These are phyloP conservation scores for Porites lutea DNA, from an alignment of 64 coral and sea anemone species.

Conservation along the genomic window DNA sequence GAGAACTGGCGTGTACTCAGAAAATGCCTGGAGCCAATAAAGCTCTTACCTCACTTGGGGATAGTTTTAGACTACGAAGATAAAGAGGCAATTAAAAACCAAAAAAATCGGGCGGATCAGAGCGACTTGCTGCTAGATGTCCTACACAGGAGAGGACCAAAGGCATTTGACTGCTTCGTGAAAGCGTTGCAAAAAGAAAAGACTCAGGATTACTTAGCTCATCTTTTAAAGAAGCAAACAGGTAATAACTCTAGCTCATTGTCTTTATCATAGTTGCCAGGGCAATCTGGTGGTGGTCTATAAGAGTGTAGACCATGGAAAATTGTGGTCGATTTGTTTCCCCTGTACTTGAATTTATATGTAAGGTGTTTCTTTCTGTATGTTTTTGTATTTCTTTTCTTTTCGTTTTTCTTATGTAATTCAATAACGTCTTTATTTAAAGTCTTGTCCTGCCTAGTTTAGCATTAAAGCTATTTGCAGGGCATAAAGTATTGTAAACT, in stretches of 20 bases:
- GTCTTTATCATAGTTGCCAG: no score
- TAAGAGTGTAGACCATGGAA: no score
- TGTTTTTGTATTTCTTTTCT: no score
- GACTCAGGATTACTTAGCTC: constrained; percentile 49
- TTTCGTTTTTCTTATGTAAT: no score
- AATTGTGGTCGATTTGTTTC: no score
- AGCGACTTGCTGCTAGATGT: constrained; percentile 62
- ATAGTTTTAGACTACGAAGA: constrained; percentile 47
- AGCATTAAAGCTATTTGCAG: no score
- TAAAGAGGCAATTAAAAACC: constrained; percentile 46
- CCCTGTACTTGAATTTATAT: no score
- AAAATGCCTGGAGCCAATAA: constrained; percentile 69
- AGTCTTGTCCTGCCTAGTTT: no score
- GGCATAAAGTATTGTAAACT: no score
- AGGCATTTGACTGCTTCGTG: constrained; percentile 74
- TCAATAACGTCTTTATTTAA: no score
- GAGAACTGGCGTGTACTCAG: background rate
- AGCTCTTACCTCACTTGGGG: constrained; percentile 52
- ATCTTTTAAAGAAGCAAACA: constrained; percentile 2
- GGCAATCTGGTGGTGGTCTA: no score
- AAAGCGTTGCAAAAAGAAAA: constrained; percentile 51
- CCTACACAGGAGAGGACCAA: constrained; percentile 70
- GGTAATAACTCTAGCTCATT: background rate
- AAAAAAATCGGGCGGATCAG: constrained; percentile 38
- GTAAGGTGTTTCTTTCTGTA: no score